Base-by-base conservation (phyloP, 2,888 invertebrate genomes). In the Allolobophora icterica region DNA sequence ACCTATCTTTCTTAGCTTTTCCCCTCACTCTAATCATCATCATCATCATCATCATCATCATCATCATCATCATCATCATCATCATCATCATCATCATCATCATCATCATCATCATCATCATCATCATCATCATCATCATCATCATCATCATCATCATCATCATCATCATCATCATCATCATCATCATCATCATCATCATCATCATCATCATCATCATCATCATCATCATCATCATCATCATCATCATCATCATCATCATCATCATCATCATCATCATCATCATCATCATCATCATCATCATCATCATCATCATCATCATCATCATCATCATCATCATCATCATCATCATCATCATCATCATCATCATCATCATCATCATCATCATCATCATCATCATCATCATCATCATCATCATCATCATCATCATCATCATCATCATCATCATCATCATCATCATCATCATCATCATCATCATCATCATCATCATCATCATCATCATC, bases 41-140 rank as follows among this genome's bases (percentile, higher is more conserved):
- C 71, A 71, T 71, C 71, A 71, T 71, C 71, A 71, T 71, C 71
- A 71, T 71, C 71, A 71, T 71, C 71, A 71, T 71, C 71, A 71
- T 71, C 71, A 71, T 71, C 71, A 71, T 71, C 71, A 71, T 71
- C 71, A 71, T 71, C 71, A 71, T 71, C 71, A 71, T 71, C 71
- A 71, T 71, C 71, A 71, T 71, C 71, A 71, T 71, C 71, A 71
- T 71, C 71, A 71, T 71, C 71, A 71, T 71, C 71, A 71, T 71
- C 71, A 71, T 71, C 71, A 71, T 71, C 84, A 89, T 89, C 83
- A 89, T 83, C 91, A 38, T 91, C 84, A 21, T 83, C 89, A 89
- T 91, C 89, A 89, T 38, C 91, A 91, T 91, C 89, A 83, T 83
- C 91, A 89, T 91, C 84, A 84, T 30, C 84, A 84, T 84, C 84